phyloP scores from a whole-genome alignment of 2,888 invertebrate genomes.

The Nipponacmea schrenckii region DNA sequence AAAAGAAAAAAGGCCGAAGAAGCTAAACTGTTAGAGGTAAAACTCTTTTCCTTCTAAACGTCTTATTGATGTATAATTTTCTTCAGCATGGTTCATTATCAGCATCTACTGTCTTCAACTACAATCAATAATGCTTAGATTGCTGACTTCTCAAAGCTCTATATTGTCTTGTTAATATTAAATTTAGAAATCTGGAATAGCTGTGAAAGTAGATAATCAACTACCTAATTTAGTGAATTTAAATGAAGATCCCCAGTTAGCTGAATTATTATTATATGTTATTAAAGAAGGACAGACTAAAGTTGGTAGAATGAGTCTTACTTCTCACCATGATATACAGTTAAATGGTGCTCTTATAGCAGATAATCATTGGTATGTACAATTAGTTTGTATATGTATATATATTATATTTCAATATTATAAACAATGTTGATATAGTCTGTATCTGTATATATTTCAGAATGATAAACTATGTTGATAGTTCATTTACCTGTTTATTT shows the following conservation, averaged over 20 bases:
- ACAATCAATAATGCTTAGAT: neutral
- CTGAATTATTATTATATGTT: conserved; percentile 72
- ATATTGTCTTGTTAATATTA: neutral
- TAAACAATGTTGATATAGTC: neutral
- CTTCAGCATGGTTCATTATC: no score
- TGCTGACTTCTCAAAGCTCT: neutral
- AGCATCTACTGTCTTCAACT: no score
- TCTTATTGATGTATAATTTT: no score
- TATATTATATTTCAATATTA: no score
- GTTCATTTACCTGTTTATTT: no score
- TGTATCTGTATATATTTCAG: conserved; percentile 29
- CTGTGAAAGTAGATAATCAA: conserved; percentile 68
- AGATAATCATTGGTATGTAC: conserved; percentile 74
- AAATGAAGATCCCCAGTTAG: conserved; percentile 75
- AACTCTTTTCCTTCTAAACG: conserved; percentile 24
- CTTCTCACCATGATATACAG: conserved; percentile 72
- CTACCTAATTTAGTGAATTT: conserved; percentile 75
- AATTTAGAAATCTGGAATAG: conserved; percentile 70
- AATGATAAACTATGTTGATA: no score
- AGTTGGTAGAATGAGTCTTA: conserved; percentile 67
- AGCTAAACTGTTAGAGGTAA: conserved; percentile 71
- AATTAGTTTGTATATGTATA: no score
- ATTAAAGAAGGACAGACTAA: conserved; percentile 71
- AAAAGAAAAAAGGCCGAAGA: conserved; percentile 63
- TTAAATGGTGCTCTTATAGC: conserved; percentile 75